phyloP scores from a whole-genome alignment of 2,797 vertebrate species.

The Poliocrania exsul region DNA sequence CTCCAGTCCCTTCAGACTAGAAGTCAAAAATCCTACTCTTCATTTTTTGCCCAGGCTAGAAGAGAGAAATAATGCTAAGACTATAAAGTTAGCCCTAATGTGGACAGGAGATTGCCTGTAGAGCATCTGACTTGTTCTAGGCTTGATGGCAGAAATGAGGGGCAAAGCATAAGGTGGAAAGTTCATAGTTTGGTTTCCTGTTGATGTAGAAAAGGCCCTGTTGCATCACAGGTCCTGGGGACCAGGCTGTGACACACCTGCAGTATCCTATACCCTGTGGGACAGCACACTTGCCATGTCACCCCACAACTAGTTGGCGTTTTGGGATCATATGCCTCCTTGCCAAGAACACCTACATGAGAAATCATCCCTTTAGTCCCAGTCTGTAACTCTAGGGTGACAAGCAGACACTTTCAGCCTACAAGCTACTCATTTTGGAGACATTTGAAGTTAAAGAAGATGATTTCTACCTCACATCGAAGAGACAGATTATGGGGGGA shows the following conservation, averaged over 20 bases:
- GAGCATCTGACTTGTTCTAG: not conserved
- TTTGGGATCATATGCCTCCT: not conserved
- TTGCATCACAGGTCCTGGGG: not conserved
- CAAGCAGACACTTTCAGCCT: not conserved
- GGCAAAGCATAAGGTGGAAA: not conserved
- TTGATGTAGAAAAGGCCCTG: not conserved
- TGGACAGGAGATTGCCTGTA: not conserved
- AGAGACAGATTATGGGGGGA: not conserved
- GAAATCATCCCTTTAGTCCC: not conserved
- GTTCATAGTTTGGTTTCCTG: not conserved
- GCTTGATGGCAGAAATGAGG: rapidly evolving
- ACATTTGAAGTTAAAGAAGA: not conserved
- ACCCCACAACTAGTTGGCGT: not conserved
- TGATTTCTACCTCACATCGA: not conserved
- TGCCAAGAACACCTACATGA: not conserved
- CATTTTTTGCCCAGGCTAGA: not conserved
- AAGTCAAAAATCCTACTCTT: not conserved
- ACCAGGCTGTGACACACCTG: not conserved
- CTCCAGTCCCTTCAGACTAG: not conserved
- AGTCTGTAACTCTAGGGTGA: not conserved
- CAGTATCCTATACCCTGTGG: not conserved
- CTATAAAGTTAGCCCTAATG: not conserved
- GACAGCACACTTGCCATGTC: rapidly evolving
- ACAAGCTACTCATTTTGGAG: not conserved
- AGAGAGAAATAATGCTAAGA: not conserved